phyloP scores from a whole-genome alignment of 2,113 vertebrate genomes.

The Oreotrochilus melanogaster region DNA sequence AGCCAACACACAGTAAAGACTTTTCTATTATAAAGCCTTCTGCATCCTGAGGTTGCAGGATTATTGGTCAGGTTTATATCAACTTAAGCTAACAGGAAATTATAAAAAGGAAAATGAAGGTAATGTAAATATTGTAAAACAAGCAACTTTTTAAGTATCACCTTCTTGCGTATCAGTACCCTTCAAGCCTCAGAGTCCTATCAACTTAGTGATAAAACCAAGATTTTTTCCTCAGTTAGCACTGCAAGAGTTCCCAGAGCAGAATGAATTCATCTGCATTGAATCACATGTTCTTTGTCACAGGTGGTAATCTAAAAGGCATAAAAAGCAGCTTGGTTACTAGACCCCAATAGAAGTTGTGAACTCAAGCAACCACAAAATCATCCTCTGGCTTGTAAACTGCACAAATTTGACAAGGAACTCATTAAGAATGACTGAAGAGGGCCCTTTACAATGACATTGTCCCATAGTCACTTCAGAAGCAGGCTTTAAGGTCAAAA shows the following conservation, averaged over 20 bases:
- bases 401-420: conserved; percentile 40
- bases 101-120: not conserved
- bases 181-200: not conserved
- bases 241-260: not conserved
- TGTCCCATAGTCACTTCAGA: conserved; percentile 8
- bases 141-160: not conserved
- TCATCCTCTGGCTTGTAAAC: conserved; percentile 20
- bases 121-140: conserved; percentile 5
- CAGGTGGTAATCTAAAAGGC: not conserved
- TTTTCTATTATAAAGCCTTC: not conserved
- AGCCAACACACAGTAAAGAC: not conserved
- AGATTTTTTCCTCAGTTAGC: not conserved
- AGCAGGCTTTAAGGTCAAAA: conserved; percentile 32
- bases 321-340: conserved; percentile 19
- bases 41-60: not conserved
- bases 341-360: not conserved
- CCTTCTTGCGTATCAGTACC: not conserved
- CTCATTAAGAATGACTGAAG: conserved; percentile 24
- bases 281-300: not conserved
- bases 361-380: not conserved
- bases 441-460: not conserved
- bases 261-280: not conserved
- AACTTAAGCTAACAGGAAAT: not conserved
- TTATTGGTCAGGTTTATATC: not conserved
- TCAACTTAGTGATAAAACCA: conserved; percentile 3